A percentile compares a stretch with the other conserved stretches of the same genome.
These are phyloP conservation scores for Blastomussa wellsi DNA, from an alignment of 92 coral and sea anemone genomes.

Conservation along the genomic window DNA sequence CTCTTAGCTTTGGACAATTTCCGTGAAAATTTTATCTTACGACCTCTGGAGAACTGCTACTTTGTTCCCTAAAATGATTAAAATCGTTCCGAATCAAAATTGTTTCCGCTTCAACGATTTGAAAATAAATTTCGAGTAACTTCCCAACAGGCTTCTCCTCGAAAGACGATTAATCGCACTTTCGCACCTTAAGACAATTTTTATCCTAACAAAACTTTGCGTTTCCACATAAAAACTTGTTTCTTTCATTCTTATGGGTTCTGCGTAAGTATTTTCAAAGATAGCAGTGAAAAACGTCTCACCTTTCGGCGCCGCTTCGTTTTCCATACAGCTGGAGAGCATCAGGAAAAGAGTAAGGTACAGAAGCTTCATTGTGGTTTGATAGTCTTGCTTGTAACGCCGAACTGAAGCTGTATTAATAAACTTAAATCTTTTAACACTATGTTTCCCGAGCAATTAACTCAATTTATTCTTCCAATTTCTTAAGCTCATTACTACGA, in stretches of 20 bases:
- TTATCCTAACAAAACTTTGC: neutral
- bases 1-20: no score
- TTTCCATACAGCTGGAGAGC: neutral
- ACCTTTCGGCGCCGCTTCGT: neutral
- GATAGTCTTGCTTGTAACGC: neutral
- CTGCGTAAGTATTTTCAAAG: no score
- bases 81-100: neutral
- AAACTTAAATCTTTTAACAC: neutral
- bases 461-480: neutral
- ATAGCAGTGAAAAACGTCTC: neutral
- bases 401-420: neutral
- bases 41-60: neutral
- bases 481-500: neutral
- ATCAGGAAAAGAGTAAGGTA: constrained; percentile 4
- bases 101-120: neutral
- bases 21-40: neutral
- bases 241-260: neutral
- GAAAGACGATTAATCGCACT: neutral
- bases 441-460: neutral
- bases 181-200: neutral
- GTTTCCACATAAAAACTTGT: neutral
- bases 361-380: neutral
- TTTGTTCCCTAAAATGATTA: no score
- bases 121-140: neutral
- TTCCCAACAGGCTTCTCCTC: neutral